These are phyloP conservation scores for Spongilla lacustris DNA, from an alignment of 37 sponge, comb jelly and placozoan species.

Conservation along the genomic window DNA sequence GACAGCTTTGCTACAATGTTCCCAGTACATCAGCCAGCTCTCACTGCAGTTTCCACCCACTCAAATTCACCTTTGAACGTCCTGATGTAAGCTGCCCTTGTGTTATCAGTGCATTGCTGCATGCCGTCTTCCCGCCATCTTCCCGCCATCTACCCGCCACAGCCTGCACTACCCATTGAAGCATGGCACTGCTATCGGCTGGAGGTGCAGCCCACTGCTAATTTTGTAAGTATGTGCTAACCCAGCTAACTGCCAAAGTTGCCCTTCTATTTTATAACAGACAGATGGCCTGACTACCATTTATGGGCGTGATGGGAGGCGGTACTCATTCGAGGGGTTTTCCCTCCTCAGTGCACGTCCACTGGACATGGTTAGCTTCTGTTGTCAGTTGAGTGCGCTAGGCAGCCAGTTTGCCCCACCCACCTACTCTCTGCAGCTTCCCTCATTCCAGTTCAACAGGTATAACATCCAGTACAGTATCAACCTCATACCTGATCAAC, in stretches of 20 bases:
- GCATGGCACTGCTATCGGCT: not conserved
- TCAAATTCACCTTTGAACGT: not conserved
- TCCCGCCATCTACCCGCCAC: not conserved
- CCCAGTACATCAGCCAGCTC: not conserved
- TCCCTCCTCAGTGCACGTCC: slow-evolving; percentile 17
- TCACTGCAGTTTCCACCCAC: not conserved
- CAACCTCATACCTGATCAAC: not conserved
- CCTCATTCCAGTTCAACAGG: slow-evolving; percentile 8
- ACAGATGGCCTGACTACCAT: not conserved
- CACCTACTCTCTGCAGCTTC: not conserved
- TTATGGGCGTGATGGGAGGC: not conserved
- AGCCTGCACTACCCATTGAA: not conserved
- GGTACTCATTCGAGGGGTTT: slow-evolving; percentile 27
- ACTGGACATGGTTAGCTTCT: not conserved
- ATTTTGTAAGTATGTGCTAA: not conserved
- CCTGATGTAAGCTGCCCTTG: not conserved
- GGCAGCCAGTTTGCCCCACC: not conserved
- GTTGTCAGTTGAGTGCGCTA: not conserved
- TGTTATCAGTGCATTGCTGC: not conserved
- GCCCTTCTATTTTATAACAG: not conserved
- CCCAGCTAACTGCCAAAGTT: not conserved
- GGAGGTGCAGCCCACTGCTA: not conserved
- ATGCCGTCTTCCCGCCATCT: not conserved
- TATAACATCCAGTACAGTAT: slow-evolving; percentile 19
- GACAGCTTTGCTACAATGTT: not conserved